Evolutionary conservation across 1,140 invertebrate species (phyloP).

Genomic region (Drosophila lini): DNA sequence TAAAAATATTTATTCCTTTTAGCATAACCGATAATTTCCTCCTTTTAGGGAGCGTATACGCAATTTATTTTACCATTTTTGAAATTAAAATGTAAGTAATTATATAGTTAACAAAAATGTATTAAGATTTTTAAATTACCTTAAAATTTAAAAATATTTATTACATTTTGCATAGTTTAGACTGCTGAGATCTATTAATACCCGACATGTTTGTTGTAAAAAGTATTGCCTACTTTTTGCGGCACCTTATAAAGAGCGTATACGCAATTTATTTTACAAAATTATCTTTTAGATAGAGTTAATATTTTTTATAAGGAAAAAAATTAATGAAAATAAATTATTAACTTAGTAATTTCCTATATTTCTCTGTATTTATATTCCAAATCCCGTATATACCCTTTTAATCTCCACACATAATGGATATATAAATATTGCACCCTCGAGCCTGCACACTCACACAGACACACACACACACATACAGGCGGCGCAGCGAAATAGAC

Average conservation of each 20-base stretch:
- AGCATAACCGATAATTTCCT: no score
- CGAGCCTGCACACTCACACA: conserved; percentile 58
- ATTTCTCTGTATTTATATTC: neutral
- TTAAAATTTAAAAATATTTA: neutral
- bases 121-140: neutral
- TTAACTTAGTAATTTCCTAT: neutral
- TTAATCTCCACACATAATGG: neutral
- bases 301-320: neutral
- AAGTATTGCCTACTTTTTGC: neutral
- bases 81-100: no score
- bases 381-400: neutral
- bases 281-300: no score
- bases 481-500: conserved; percentile 11
- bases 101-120: no score
- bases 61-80: no score
- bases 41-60: no score
- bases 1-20: neutral
- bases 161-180: no score
- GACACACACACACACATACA: neutral
- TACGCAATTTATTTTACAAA: no score
- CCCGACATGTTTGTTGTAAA: neutral
- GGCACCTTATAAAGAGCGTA: no score
- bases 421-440: conserved; percentile 70
- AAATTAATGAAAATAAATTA: neutral
- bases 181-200: neutral